Percentiles rank a stretch among this genome's conserved stretches.
Conservation (phyloP, 2,888 invertebrate species). For the Lepidonotus clava region DNA sequence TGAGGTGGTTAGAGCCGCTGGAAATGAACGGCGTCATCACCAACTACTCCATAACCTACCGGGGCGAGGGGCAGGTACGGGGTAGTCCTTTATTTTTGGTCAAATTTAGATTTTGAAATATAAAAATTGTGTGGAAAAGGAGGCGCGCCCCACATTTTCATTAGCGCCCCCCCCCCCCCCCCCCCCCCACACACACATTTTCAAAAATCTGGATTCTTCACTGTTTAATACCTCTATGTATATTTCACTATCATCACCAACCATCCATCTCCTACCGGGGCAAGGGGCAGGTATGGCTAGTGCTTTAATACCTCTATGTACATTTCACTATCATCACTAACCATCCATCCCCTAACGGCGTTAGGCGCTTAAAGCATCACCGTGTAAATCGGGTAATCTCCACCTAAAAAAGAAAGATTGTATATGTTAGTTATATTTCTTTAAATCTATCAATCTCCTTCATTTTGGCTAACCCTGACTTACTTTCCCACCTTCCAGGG, state of each 20-base stretch:
- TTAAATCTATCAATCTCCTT: neutral
- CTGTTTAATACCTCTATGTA: too few species aligned
- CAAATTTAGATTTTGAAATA: too few species aligned
- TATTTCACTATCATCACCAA: too few species aligned
- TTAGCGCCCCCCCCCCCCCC: neutral
- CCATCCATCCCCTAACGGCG: too few species aligned
- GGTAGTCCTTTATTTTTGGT: neutral
- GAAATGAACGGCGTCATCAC: constrained; percentile 35
- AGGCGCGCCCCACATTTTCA: neutral
- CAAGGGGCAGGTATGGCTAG: too few species aligned
- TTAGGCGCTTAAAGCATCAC: too few species aligned
- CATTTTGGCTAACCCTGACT: neutral
- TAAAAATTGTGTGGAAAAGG: neutral
- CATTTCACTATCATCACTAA: too few species aligned
- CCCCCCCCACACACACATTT: neutral
- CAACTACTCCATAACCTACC: neutral
- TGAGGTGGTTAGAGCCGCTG: constrained; percentile 5
- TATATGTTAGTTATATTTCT: neutral
- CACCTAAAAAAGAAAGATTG: too few species aligned
- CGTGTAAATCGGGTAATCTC: too few species aligned
- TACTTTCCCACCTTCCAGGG: neutral
- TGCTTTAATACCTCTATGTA: too few species aligned
- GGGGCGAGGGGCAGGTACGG: neutral
- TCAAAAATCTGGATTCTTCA: too few species aligned
- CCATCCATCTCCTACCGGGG: too few species aligned